Evolutionary conservation across 2,113 vertebrate genomes (phyloP).

Genomic region (Sylvia atricapilla): DNA sequence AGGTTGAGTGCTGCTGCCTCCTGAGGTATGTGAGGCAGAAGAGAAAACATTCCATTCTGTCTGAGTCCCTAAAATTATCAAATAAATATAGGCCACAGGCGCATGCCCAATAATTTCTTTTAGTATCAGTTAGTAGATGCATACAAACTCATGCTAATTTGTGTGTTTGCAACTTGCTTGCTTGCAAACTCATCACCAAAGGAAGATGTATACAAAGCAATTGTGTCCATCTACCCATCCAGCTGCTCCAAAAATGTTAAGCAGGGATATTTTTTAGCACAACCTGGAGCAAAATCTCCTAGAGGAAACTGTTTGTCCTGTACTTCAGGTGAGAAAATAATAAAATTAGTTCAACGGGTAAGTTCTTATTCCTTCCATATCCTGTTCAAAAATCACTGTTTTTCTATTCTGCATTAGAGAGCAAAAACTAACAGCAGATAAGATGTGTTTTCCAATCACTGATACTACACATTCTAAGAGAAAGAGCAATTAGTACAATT

Average conservation of each 20-base stretch:
- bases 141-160: not conserved
- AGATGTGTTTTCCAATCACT: not conserved
- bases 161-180: not conserved
- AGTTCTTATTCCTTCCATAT: not conserved
- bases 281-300: not conserved
- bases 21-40: not conserved
- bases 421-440: not conserved
- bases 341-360: not conserved
- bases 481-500: not conserved
- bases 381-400: not conserved
- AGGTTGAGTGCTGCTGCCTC: not conserved
- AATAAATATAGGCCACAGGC: not conserved
- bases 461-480: not conserved
- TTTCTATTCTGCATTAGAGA: not conserved
- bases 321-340: not conserved
- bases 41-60: not conserved
- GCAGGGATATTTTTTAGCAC: not conserved
- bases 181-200: not conserved
- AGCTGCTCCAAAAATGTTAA: not conserved
- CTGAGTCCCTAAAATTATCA: not conserved
- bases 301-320: not conserved
- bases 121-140: not conserved
- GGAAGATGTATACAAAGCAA: not conserved
- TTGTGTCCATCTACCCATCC: not conserved
- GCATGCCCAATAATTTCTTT: rapidly evolving